A percentile compares a stretch with the other conserved stretches of the same genome.
phyloP scores from a whole-genome alignment of 2,797 vertebrate genomes.

The Sitta carolinensis region DNA sequence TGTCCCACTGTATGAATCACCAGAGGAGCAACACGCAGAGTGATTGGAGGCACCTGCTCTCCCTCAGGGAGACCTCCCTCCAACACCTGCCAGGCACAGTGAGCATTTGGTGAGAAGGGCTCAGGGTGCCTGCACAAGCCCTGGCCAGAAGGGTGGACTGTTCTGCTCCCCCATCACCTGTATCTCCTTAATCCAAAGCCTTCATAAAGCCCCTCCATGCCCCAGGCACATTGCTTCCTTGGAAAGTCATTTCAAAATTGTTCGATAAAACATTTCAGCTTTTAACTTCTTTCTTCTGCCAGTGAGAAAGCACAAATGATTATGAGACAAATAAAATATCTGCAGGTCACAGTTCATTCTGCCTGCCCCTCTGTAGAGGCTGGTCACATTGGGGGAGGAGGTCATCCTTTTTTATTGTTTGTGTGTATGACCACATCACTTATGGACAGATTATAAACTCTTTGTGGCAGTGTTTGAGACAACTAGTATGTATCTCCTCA shows the following conservation, averaged over 20 bases:
- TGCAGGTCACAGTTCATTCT: background rate
- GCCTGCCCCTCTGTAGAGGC: background rate
- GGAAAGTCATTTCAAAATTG: background rate
- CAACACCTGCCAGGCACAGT: fast-evolving
- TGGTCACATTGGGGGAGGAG: background rate
- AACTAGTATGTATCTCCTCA: background rate
- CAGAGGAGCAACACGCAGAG: background rate
- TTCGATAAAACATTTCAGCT: background rate
- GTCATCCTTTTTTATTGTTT: background rate
- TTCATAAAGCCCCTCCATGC: background rate
- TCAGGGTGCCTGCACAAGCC: background rate
- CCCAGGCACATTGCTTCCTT: fast-evolving
- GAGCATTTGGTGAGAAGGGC: fast-evolving
- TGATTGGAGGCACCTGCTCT: background rate
- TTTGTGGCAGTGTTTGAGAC: background rate
- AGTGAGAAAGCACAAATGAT: background rate
- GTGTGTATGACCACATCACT: background rate
- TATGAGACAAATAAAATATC: background rate
- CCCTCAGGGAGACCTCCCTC: background rate
- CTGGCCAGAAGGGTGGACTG: background rate
- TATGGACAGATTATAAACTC: background rate
- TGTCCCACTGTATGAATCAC: background rate
- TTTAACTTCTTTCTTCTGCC: background rate
- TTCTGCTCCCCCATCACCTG: background rate
- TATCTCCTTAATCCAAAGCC: background rate